Base-by-base conservation (phyloP, 2,888 invertebrate genomes). In the Drosophila paucipuncta region DNA sequence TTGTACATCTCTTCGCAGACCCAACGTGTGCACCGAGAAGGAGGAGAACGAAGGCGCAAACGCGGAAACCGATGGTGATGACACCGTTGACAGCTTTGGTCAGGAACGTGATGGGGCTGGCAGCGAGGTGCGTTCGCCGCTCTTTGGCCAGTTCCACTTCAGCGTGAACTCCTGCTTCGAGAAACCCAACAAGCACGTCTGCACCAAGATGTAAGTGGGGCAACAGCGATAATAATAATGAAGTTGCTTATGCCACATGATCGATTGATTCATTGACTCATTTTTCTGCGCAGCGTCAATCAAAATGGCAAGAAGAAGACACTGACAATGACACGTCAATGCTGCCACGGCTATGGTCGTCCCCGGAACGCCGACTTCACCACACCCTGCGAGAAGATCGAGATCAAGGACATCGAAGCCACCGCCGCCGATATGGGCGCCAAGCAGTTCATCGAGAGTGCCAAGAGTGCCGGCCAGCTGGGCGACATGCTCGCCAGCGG, bases 341-440 rank as follows among this genome's bases (percentile, higher is more conserved):
- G 96, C 91, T 96, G 96, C 91, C 94, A 95, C 88, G 96, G 96
- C 47, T 96, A 94, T 91, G 94, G 94, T 65, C 94, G 95, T 60
- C 85, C 91, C 71, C 89, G 90, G 68, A 92, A 92, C 70, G 92
- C 92, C 22, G 91, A 92, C 49, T 92, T 92, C n/a, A 92, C 93
- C 65, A 91, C 92, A 61, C 94, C 94, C 41, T 95, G 95, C 78
- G 93, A 92, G 68, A 92, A 94, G 94, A 94, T 95, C 30, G 94
- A 95, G 66, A 93, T 96, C 75, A 94, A 95, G 89, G 93, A 94
- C 30, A 87, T 95, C 68, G 89, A 94, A 53, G 94, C 94, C 43
- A 95, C 95, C 0, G 94, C 95, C 31, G 93, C 94, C 50, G 94
- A 95, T 60, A 91, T 96, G 86, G 95, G 94, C 37, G 94, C 94